Evolutionary conservation across 2,888 invertebrate genomes (phyloP).

Genomic region (Leptopterna dolabrata): DNA sequence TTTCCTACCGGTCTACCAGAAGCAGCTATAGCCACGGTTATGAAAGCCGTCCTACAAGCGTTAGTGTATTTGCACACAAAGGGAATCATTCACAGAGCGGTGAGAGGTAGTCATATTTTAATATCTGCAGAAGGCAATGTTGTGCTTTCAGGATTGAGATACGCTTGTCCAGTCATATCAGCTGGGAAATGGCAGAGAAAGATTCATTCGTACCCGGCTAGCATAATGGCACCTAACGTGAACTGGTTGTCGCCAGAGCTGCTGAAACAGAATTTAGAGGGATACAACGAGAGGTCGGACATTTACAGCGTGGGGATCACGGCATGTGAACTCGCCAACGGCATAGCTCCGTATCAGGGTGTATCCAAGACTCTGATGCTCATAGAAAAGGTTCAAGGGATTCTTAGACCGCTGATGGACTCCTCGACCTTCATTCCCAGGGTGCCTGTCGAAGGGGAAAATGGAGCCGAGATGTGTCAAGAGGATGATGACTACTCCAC

Average conservation of each 20-base stretch:
- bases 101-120: conserved; percentile 86
- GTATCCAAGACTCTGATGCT: conserved; percentile 90
- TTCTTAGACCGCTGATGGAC: conserved; percentile 80
- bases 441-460: conserved; percentile 37
- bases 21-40: conserved; percentile 80
- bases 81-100: conserved; percentile 76
- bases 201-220: conserved; percentile 81
- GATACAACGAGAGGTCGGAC: conserved; percentile 91
- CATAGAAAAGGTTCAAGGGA: conserved; percentile 87
- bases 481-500: conserved; percentile 60
- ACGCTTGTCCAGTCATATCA: conserved; percentile 78
- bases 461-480: conserved; percentile 54
- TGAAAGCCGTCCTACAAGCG: conserved; percentile 82
- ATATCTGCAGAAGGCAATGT: conserved; percentile 79
- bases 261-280: conserved; percentile 86
- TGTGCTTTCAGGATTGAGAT: conserved; percentile 82
- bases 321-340: conserved; percentile 89
- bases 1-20: conserved; percentile 85
- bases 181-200: conserved; percentile 77
- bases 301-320: conserved; percentile 92
- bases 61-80: conserved; percentile 87
- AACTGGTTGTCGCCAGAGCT: conserved; percentile 95
- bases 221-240: conserved; percentile 75
- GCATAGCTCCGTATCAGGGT: conserved; percentile 87
- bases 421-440: conserved; percentile 61